These are phyloP conservation scores for Adelphocoris suturalis DNA, from an alignment of 2,888 invertebrate species.

Conservation along the genomic window DNA sequence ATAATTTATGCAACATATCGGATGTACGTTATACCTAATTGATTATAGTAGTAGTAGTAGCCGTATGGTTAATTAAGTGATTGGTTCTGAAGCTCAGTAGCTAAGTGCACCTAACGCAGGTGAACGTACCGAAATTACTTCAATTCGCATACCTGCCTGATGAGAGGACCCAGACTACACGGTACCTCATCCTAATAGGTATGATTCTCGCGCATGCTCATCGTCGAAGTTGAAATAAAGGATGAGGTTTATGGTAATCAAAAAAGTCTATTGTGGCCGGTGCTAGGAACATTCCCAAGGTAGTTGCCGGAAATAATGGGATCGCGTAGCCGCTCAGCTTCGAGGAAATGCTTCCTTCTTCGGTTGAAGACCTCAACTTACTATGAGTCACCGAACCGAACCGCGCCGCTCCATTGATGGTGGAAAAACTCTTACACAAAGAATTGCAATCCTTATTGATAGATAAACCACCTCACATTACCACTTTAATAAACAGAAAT, in stretches of 20 bases:
- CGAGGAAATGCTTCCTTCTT: conserved; percentile 4
- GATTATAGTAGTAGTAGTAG: too few relatives aligned
- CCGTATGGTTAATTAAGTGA: too few relatives aligned
- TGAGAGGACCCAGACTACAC: neutral
- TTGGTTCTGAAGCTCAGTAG: too few relatives aligned
- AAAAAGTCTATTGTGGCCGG: conserved; percentile 12
- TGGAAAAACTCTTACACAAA: too few relatives aligned
- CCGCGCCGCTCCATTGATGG: neutral
- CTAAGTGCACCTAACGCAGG: neutral
- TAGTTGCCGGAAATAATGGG: conserved; percentile 31
- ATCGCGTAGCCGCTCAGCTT: neutral
- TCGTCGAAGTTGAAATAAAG: neutral
- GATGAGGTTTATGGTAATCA: conserved; percentile 34
- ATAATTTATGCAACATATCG: too few relatives aligned
- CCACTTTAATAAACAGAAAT: too few relatives aligned
- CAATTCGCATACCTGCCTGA: neutral
- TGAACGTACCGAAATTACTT: neutral
- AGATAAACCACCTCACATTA: too few relatives aligned
- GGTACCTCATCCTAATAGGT: neutral
- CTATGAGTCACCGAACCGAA: conserved; percentile 13
- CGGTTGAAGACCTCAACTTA: conserved; percentile 35
- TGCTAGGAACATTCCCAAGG: neutral
- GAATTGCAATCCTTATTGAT: too few relatives aligned
- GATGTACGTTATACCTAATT: too few relatives aligned
- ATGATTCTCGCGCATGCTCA: neutral